Conservation (phyloP, 2,113 vertebrate genomes). For the Gallinago media region DNA sequence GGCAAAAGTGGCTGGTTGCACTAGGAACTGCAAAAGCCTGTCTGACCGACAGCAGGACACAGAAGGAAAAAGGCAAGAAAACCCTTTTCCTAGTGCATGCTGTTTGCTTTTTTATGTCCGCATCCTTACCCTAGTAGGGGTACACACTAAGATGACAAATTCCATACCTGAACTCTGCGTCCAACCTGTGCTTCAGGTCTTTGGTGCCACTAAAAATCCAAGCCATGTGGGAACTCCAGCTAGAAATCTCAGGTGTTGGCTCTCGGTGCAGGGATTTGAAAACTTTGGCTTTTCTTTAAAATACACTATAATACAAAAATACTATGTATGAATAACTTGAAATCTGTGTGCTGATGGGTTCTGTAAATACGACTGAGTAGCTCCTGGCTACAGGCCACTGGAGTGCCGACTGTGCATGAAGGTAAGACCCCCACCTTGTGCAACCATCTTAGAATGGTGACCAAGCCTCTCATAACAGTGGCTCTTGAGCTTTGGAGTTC, state of each 20-base stretch:
- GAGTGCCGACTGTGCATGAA: background rate
- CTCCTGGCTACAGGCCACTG: background rate
- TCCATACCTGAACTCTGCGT: background rate
- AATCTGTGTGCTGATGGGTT: background rate
- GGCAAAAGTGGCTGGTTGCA: constrained; percentile 96
- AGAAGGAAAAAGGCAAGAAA: constrained; percentile 91
- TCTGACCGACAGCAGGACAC: constrained; percentile 93
- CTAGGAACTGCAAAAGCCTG: constrained; percentile 97
- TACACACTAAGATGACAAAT: background rate
- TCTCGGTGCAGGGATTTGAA: background rate
- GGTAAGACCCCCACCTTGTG: background rate
- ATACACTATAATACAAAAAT: too few species aligned
- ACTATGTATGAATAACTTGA: background rate
- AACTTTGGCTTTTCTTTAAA: background rate
- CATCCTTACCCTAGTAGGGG: background rate
- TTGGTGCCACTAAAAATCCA: background rate
- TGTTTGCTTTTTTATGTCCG: background rate
- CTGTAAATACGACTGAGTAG: background rate
- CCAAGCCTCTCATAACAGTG: background rate
- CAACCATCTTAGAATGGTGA: background rate
- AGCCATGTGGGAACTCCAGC: background rate
- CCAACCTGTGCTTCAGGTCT: background rate
- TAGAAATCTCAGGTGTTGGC: background rate
- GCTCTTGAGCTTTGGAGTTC: background rate
- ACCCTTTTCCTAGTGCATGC: background rate